phyloP scores from a whole-genome alignment of 2,888 invertebrate species.

The Xestia c-nigrum region DNA sequence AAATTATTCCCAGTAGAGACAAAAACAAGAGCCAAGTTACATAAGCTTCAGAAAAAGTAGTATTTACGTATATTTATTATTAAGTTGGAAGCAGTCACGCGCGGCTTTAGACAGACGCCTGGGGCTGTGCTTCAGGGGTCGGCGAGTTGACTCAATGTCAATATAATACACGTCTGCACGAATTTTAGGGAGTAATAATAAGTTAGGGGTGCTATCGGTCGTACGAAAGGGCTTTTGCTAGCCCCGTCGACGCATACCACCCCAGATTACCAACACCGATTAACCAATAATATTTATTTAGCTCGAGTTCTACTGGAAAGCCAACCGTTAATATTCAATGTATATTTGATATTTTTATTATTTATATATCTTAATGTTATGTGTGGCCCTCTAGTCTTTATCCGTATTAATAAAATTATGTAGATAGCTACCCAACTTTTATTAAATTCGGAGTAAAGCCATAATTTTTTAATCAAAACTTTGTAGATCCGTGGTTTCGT shows the following conservation, averaged over 20 bases:
- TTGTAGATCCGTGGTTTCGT: not conserved
- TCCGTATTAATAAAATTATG: not conserved
- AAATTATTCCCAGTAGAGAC: not conserved
- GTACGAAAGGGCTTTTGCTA: conserved; percentile 4
- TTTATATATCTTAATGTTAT: not conserved
- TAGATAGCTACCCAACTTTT: not conserved
- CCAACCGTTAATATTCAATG: not conserved
- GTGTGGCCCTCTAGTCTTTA: not conserved
- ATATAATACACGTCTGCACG: conserved; percentile 29
- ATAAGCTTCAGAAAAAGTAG: conserved; percentile 29
- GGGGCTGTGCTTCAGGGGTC: conserved; percentile 39
- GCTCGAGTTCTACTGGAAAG: not conserved
- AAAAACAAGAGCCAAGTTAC: conserved; percentile 30
- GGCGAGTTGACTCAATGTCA: conserved; percentile 43
- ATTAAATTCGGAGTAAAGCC: not conserved
- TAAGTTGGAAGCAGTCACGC: conserved; percentile 37
- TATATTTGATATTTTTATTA: not conserved
- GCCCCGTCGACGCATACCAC: conserved; percentile 18
- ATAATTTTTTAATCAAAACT: conserved; percentile 33
- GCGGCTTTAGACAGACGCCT: conserved; percentile 38
- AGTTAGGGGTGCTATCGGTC: not conserved
- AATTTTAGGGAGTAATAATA: conserved; percentile 25
- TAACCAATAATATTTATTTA: conserved; percentile 26
- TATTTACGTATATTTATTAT: conserved; percentile 51
- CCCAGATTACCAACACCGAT: not conserved